Evolutionary conservation across 2,888 invertebrate species (phyloP).

Genomic region (Cataglyphis rosenhaueri): DNA sequence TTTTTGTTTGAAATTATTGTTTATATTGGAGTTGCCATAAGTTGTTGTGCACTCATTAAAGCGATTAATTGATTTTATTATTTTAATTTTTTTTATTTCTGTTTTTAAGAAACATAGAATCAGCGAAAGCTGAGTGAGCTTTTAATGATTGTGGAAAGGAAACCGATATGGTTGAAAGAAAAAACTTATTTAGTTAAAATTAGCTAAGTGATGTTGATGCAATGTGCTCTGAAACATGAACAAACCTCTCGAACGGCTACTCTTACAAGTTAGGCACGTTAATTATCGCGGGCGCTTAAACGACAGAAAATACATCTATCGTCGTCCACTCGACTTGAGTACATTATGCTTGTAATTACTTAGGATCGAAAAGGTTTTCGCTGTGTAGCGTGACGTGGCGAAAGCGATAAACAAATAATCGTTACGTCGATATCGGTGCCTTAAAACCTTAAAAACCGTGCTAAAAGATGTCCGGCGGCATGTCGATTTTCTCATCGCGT

Average conservation of each 20-base stretch:
- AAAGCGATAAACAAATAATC: slow-evolving; percentile 54
- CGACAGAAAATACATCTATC: background rate
- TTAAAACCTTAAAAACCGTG: background rate
- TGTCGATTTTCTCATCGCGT: slow-evolving; percentile 45
- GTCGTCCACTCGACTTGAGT: background rate
- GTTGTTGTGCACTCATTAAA: background rate
- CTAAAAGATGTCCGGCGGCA: slow-evolving; percentile 34
- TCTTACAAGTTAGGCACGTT: slow-evolving; percentile 3
- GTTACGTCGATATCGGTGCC: slow-evolving; percentile 53
- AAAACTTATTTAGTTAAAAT: background rate
- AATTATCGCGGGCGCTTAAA: slow-evolving; percentile 21
- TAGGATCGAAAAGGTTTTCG: slow-evolving; percentile 53
- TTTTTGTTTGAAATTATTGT: background rate
- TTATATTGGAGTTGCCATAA: background rate
- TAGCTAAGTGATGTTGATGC: background rate
- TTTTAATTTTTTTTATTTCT: background rate
- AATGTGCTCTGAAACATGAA: background rate
- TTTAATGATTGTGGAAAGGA: background rate
- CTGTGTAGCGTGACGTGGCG: slow-evolving; percentile 29
- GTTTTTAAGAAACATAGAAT: background rate
- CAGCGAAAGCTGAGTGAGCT: background rate
- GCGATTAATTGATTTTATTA: background rate
- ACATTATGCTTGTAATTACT: slow-evolving; percentile 53
- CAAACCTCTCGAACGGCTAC: background rate
- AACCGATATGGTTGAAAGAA: background rate